phyloP scores from a whole-genome alignment of 2,113 vertebrate species.

The Bubo bubo region DNA sequence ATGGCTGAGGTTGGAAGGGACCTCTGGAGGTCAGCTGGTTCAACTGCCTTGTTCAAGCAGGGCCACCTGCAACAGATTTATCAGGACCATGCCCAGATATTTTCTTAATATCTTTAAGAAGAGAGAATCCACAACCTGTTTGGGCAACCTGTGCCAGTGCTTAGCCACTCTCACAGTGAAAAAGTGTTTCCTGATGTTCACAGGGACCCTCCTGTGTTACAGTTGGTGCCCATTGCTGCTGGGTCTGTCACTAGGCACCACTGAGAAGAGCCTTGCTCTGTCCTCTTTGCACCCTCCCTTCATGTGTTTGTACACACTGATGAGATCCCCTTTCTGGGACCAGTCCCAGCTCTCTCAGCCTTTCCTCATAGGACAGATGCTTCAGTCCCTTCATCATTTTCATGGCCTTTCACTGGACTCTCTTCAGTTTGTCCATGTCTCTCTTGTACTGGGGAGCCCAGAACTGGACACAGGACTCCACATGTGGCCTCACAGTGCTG shows the following conservation, averaged over 20 bases:
- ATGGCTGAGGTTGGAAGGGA: not conserved
- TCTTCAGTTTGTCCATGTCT: not conserved
- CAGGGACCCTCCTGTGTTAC: not conserved
- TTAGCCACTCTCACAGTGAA: not conserved
- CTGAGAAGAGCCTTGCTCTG: not conserved
- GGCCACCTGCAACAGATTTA: not conserved
- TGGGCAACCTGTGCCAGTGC: not conserved
- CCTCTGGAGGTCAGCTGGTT: not conserved
- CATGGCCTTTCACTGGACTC: not conserved
- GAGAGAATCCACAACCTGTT: not conserved
- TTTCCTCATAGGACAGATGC: not conserved
- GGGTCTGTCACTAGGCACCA: not conserved
- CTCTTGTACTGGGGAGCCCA: not conserved
- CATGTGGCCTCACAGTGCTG: not conserved
- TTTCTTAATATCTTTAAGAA: not conserved
- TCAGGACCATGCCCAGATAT: fast-evolving
- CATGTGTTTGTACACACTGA: not conserved
- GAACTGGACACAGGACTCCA: fast-evolving
- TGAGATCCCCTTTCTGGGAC: not conserved
- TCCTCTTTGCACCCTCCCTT: not conserved
- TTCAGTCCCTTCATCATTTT: not conserved
- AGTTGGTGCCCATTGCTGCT: fast-evolving
- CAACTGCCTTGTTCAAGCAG: not conserved
- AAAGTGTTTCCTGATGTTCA: not conserved
- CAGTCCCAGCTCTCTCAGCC: not conserved